A percentile compares a stretch with the other conserved stretches of the same genome.
These are phyloP conservation scores for Cyanoderma ruficeps DNA, from an alignment of 2,113 vertebrate species.

Conservation along the genomic window DNA sequence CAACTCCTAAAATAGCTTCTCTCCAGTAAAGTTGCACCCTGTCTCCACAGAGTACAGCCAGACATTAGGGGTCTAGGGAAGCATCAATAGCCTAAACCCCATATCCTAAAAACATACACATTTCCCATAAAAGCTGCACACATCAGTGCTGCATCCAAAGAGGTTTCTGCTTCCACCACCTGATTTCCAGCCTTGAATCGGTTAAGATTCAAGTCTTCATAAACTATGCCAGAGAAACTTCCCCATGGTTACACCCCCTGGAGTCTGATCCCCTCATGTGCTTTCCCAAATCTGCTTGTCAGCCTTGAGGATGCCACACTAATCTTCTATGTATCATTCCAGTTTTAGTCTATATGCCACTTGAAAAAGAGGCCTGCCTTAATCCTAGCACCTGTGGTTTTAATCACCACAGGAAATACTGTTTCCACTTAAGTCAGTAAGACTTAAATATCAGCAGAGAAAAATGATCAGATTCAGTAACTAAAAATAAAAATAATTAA, in stretches of 20 bases:
- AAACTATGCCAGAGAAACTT: not conserved
- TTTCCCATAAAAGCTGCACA: not conserved
- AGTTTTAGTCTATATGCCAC: not conserved
- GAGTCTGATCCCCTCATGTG: not conserved
- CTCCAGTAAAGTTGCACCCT: not conserved
- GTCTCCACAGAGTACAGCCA: not conserved
- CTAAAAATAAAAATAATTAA: slow-evolving; percentile 28
- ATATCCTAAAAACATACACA: not conserved
- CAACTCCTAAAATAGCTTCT: not conserved
- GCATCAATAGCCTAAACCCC: not conserved
- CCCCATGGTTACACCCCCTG: not conserved
- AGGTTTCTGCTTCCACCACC: not conserved
- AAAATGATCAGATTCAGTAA: slow-evolving; percentile 11
- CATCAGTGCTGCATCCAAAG: not conserved
- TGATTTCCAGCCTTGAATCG: not conserved
- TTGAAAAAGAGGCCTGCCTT: not conserved
- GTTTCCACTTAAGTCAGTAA: slow-evolving; percentile 43
- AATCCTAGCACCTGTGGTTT: slow-evolving; percentile 65
- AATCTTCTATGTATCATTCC: slow-evolving; percentile 32
- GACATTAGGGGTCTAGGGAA: not conserved
- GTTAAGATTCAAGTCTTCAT: not conserved
- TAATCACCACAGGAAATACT: slow-evolving; percentile 62
- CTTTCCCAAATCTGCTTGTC: not conserved
- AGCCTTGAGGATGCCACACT: slow-evolving; percentile 24
- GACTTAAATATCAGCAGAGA: slow-evolving; percentile 27